phyloP scores from a whole-genome alignment of 2,113 vertebrate species.

The Phalacrocorax carbo region DNA sequence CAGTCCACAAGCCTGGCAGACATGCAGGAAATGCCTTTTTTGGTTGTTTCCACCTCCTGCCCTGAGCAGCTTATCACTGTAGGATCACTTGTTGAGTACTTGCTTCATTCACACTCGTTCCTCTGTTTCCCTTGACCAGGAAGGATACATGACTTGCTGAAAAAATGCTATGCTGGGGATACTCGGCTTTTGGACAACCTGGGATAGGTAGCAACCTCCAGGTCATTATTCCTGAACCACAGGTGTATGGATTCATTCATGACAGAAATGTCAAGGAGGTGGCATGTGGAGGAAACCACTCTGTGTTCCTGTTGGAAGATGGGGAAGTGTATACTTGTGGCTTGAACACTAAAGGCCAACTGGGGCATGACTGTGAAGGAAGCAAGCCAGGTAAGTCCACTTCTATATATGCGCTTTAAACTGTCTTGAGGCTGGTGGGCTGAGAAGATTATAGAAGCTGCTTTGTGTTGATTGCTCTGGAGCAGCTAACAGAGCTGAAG shows the following conservation, averaged over 20 bases:
- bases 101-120: not conserved
- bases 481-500: not conserved
- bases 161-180: conserved; percentile 96
- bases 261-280: conserved; percentile 86
- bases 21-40: not conserved
- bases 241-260: conserved; percentile 78
- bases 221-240: conserved; percentile 82
- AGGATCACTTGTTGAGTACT: not conserved
- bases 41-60: not conserved
- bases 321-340: conserved; percentile 94
- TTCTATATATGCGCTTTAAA: not conserved
- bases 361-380: conserved; percentile 87
- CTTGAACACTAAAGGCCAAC: conserved; percentile 89
- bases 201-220: conserved; percentile 79
- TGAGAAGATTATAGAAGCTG: not conserved
- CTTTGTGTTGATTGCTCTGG: not conserved
- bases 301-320: conserved; percentile 88
- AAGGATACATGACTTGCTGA: conserved; percentile 74
- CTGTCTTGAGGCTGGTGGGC: not conserved
- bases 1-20: not conserved
- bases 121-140: not conserved
- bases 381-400: conserved; percentile 82
- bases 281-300: conserved; percentile 88
- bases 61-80: not conserved
- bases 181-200: conserved; percentile 88